Percentiles rank a stretch among this genome's conserved stretches.
Conservation (phyloP, 1,140 invertebrate genomes). For the Araneus ventricosus region DNA sequence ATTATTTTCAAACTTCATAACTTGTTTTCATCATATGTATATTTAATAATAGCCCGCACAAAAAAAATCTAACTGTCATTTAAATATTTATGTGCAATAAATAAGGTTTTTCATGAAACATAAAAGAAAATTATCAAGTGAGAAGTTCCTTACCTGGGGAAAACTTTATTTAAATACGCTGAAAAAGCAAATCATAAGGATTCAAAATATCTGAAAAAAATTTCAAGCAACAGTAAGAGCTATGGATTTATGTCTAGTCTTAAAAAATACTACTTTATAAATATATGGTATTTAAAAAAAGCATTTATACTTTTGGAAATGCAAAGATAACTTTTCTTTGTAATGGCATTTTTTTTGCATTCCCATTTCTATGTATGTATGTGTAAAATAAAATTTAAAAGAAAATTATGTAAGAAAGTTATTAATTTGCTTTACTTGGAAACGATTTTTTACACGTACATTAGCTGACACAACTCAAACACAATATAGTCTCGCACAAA, state of each 20-base stretch:
- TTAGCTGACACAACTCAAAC: not conserved
- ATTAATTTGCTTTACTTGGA: not conserved
- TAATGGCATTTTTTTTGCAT: slow-evolving; percentile 4
- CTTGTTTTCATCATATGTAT: too few species aligned
- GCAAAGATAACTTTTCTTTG: not conserved
- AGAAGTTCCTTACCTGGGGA: too few species aligned
- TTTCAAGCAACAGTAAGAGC: not conserved
- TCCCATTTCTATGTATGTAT: not conserved
- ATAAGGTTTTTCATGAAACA: too few species aligned
- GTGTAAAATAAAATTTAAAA: not conserved
- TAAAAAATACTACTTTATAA: not conserved
- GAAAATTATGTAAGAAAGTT: not conserved
- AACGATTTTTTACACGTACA: not conserved
- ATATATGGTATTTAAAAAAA: not conserved
- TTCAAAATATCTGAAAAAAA: too few species aligned
- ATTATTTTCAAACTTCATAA: too few species aligned
- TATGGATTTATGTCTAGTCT: slow-evolving; percentile 7
- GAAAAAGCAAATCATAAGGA: too few species aligned
- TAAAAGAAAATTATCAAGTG: too few species aligned
- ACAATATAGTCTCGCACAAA: too few species aligned
- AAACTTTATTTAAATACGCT: too few species aligned
- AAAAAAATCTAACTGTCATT: too few species aligned
- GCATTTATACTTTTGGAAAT: not conserved
- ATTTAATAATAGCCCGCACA: too few species aligned
- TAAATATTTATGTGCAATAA: too few species aligned